Conservation (phyloP, 1,140 invertebrate genomes). For the Temnothorax nylanderi region DNA sequence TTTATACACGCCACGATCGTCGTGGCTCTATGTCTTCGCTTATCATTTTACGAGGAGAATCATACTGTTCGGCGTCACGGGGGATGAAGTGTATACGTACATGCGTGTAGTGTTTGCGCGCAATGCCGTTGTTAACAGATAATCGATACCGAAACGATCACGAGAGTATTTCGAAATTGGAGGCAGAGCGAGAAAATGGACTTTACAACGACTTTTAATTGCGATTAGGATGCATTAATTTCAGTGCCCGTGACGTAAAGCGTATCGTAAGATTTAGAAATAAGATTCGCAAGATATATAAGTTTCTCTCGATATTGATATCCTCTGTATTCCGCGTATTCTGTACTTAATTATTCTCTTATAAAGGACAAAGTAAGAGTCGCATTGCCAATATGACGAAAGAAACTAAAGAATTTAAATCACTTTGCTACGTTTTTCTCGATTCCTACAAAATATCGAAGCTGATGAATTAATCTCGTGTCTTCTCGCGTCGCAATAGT, state of each 20-base stretch:
- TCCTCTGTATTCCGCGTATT: not conserved
- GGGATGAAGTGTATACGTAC: constrained; percentile 27
- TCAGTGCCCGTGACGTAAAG: not conserved
- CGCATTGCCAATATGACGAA: not conserved
- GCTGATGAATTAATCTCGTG: constrained; percentile 21
- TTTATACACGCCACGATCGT: not conserved
- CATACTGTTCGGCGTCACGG: not conserved
- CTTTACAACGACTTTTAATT: not conserved
- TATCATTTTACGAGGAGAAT: constrained; percentile 37
- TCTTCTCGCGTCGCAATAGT: not conserved
- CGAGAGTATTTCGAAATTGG: constrained; percentile 13
- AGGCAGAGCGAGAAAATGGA: not conserved
- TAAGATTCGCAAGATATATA: not conserved
- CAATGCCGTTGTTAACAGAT: constrained; percentile 38
- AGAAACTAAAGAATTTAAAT: not conserved
- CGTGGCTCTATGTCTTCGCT: not conserved
- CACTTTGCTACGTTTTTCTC: not conserved
- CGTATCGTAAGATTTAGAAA: not conserved
- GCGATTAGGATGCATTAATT: not conserved
- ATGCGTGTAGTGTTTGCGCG: constrained; percentile 21
- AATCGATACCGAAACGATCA: constrained; percentile 48
- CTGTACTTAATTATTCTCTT: not conserved
- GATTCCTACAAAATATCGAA: not conserved
- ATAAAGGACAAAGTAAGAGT: not conserved
- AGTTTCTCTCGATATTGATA: not conserved